These are phyloP conservation scores for Acrocyrtus sp. DNA, from an alignment of 2,888 invertebrate genomes.

Conservation along the genomic window DNA sequence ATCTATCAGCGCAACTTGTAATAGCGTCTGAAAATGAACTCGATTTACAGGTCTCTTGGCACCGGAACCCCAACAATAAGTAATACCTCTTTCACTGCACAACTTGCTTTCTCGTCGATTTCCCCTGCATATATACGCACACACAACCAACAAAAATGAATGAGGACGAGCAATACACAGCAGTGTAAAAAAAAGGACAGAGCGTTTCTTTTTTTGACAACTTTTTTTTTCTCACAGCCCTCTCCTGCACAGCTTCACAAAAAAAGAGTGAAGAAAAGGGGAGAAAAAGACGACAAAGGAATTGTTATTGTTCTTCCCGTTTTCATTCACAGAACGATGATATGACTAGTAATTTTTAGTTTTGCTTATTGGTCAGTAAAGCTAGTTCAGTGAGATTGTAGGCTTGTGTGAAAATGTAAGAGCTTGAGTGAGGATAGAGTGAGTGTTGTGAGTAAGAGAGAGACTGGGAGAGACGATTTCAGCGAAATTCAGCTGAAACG, in stretches of 20 bases:
- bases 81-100: background rate
- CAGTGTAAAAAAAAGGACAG: background rate
- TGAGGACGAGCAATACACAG: background rate
- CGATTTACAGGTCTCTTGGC: slow-evolving; percentile 52
- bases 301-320: background rate
- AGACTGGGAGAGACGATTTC: slow-evolving; percentile 27
- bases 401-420: background rate
- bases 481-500: slow-evolving; percentile 46
- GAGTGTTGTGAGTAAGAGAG: background rate
- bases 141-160: background rate
- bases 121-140: background rate
- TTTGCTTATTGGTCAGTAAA: slow-evolving; percentile 7
- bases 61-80: slow-evolving; percentile 39
- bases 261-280: too few species aligned
- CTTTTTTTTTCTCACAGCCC: too few species aligned
- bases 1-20: slow-evolving; percentile 39
- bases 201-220: background rate
- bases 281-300: background rate
- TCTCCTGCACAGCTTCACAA: slow-evolving; percentile 1
- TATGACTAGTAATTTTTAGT: slow-evolving; percentile 2
- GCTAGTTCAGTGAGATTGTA: too few species aligned
- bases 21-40: slow-evolving; percentile 46
- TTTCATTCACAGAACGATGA: slow-evolving; percentile 7
- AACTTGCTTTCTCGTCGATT: background rate
- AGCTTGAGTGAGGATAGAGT: slow-evolving; percentile 4